phyloP scores from a whole-genome alignment of 2,888 invertebrate genomes.

The Phragmatobia fuliginosa region DNA sequence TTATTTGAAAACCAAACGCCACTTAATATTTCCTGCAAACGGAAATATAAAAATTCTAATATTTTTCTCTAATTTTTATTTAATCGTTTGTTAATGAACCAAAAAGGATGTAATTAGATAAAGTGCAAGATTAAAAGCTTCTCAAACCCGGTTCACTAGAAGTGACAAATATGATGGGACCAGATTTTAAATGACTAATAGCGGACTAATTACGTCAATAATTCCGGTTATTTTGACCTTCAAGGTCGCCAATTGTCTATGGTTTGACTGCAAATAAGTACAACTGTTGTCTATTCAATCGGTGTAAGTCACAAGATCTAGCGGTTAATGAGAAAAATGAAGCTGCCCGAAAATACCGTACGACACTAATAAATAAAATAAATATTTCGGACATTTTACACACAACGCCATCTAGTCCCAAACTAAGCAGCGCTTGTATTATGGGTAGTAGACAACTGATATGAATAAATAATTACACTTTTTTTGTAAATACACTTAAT shows the following conservation, averaged over 20 bases:
- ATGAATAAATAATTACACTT: no score
- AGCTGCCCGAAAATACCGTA: no score
- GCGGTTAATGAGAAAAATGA: neutral
- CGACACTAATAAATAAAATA: no score
- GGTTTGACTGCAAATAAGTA: neutral
- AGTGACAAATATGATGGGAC: neutral
- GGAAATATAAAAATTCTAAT: neutral
- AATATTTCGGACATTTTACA: no score
- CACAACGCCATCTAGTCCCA: no score
- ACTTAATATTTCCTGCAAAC: neutral
- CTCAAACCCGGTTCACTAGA: no score
- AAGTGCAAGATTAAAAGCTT: neutral
- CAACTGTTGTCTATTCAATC: neutral
- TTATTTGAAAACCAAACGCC: neutral
- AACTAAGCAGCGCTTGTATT: no score
- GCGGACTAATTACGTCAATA: neutral
- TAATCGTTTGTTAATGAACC: neutral
- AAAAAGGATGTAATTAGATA: constrained; percentile 1
- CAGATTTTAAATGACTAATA: neutral
- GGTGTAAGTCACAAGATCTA: neutral
- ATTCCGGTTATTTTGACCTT: neutral
- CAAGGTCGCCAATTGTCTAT: neutral
- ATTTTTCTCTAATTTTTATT: neutral
- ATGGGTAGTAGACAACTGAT: no score
- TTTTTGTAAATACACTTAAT: no score